Evolutionary conservation across 2,113 vertebrate genomes (phyloP).

Genomic region (Hucho hucho): DNA sequence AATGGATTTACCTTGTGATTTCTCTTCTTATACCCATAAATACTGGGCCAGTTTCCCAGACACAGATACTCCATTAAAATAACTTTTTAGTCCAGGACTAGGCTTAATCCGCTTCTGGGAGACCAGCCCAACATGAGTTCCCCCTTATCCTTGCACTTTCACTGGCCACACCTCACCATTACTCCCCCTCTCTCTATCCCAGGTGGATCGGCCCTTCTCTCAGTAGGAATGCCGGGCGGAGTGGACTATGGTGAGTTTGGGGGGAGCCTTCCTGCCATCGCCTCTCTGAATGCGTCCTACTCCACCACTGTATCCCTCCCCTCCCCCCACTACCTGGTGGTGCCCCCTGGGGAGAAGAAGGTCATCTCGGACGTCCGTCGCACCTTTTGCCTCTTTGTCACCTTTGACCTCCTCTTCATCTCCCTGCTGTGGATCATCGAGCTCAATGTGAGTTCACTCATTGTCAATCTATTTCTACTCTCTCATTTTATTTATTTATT

Average conservation of each 20-base stretch:
- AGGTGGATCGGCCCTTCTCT: slow-evolving; percentile 25
- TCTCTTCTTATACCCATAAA: too few relatives aligned
- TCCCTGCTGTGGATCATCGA: slow-evolving; percentile 97
- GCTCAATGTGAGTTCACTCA: slow-evolving; percentile 78
- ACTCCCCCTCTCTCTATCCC: slow-evolving; percentile 13
- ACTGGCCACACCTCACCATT: not conserved
- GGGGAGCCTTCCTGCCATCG: slow-evolving; percentile 86
- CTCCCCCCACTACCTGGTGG: slow-evolving; percentile 58
- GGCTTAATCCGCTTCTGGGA: too few relatives aligned
- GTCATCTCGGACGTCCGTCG: slow-evolving; percentile 93
- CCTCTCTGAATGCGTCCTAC: slow-evolving; percentile 85
- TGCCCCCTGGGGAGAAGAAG: slow-evolving; percentile 72
- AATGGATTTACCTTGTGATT: too few relatives aligned
- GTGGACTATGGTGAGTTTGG: slow-evolving; percentile 78
- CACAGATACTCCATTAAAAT: too few relatives aligned
- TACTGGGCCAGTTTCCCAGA: too few relatives aligned
- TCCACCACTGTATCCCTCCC: slow-evolving; percentile 79
- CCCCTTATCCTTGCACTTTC: not conserved
- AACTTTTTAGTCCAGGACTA: too few relatives aligned
- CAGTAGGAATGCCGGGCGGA: slow-evolving; percentile 67
- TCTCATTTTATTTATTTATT: too few relatives aligned
- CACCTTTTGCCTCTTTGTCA: slow-evolving; percentile 98
- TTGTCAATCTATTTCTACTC: too few relatives aligned
- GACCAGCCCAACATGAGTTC: too few relatives aligned
- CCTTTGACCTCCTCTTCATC: slow-evolving; percentile 97